Percentiles rank a stretch among this genome's conserved stretches.
These are phyloP conservation scores for Chlorospingus semifuscus DNA, from an alignment of 2,797 vertebrate species.

Conservation along the genomic window DNA sequence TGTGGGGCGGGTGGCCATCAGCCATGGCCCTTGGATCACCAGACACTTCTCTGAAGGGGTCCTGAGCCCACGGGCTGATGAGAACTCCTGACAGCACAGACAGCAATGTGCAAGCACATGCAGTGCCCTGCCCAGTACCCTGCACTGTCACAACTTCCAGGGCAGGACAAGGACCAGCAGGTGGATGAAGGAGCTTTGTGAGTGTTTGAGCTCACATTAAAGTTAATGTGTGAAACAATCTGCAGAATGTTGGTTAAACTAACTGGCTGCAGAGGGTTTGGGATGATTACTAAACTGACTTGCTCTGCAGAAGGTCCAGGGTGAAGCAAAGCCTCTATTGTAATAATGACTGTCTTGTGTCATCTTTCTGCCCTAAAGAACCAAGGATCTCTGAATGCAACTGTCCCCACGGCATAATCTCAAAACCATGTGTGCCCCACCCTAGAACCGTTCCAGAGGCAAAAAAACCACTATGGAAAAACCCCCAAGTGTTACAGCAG, in stretches of 20 bases:
- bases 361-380: not conserved
- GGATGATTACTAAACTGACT: not conserved
- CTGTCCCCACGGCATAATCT: not conserved
- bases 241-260: not conserved
- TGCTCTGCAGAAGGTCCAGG: not conserved
- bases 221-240: not conserved
- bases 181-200: rapidly evolving
- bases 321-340: not conserved
- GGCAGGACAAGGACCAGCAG: not conserved
- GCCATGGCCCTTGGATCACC: rapidly evolving
- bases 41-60: not conserved
- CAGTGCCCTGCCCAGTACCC: not conserved
- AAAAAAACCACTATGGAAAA: not conserved
- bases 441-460: not conserved
- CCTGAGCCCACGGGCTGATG: rapidly evolving
- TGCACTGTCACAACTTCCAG: not conserved
- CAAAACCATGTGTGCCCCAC: not conserved
- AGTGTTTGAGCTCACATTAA: not conserved
- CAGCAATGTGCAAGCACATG: not conserved
- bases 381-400: not conserved
- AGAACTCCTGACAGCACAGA: not conserved
- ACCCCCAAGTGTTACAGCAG: not conserved
- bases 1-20: not conserved
- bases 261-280: not conserved
- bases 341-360: rapidly evolving